Percentiles rank a stretch among this genome's conserved stretches.
Conservation (phyloP, 2,113 vertebrate species). For the Pseudopipra pipra region DNA sequence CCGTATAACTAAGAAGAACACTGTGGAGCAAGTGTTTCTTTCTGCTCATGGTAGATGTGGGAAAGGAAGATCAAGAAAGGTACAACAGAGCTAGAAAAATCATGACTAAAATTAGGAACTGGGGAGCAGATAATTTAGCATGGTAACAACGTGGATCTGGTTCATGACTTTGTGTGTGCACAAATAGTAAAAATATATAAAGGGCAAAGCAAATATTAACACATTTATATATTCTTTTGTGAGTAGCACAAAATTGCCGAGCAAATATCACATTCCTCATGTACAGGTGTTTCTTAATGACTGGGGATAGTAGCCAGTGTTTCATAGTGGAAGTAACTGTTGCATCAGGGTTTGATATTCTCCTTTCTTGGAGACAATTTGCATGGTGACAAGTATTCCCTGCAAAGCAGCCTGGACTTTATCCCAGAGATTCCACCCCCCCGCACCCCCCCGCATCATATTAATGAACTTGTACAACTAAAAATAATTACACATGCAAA, state of each 20-base stretch:
- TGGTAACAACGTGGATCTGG: fast-evolving
- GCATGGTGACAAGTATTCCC: not conserved
- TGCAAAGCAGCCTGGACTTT: not conserved
- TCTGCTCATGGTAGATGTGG: not conserved
- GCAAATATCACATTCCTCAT: not conserved
- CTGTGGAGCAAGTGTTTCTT: not conserved
- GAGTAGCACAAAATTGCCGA: not conserved
- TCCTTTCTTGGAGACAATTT: not conserved
- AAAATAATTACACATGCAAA: conserved; percentile 40
- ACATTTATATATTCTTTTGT: not conserved
- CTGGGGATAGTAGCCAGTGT: not conserved
- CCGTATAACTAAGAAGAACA: not conserved
- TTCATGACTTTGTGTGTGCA: not conserved
- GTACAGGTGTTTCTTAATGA: not conserved
- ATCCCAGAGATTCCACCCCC: not conserved
- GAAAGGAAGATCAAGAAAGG: not conserved
- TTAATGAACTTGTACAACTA: not conserved
- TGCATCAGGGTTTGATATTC: not conserved
- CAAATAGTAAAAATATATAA: not conserved
- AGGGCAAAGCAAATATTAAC: not conserved
- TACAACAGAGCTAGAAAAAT: not conserved
- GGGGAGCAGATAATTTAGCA: not conserved
- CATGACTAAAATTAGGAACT: not conserved
- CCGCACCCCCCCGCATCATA: not conserved
- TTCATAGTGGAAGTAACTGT: not conserved